Base-by-base conservation (phyloP, 2,888 invertebrate genomes). In the Monopis laevigella region DNA sequence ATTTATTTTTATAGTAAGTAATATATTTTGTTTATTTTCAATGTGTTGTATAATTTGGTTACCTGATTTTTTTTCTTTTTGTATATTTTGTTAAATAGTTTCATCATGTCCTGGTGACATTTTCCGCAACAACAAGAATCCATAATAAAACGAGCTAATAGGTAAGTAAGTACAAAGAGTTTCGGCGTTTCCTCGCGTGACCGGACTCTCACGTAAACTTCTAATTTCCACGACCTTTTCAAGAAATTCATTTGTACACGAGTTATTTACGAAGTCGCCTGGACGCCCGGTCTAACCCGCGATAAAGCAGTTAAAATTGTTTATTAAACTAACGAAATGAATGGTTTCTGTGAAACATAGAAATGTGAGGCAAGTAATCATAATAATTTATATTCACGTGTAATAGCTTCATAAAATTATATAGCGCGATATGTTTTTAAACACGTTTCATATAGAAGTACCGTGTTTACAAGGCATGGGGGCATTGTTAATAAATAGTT, bases 211-310 rank as follows among this genome's bases (percentile, higher is more conserved):
- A 69, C 62, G 69, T 71, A 64, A 67, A 73, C 66, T 67, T 65
- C 66, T 71, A 77, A 75, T 75, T 73, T 71, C 66, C 65, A 67
- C 66, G 72, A 68, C 74, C 72, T 75, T 75, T 78, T 75, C 68
- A 70, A 69, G 74, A 73, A 74, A 71, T 75, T 75, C 67, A 70
- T 75, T 74, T 67, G 58, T 54, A 60, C 56, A 52, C 51, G 51
- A 57, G 60, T 69, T 55, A 63, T 69, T 69, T 66, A 67, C 61
- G 56, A 56, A 59, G 55, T 21, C 34, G 28, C 34, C 16, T 40
- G 68, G 65, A 55, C 51, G 52, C 12, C 27, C 49, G 47, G 51
- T 55, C 54, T 55, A 53, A 52, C 50, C 48, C 50, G 47, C 56
- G 53, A 59, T 59, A 56, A 59, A 61, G 56, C 51, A 51, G 53